Evolutionary conservation across 2,113 vertebrate species (phyloP).

Genomic region (Ammodytes marinus): DNA sequence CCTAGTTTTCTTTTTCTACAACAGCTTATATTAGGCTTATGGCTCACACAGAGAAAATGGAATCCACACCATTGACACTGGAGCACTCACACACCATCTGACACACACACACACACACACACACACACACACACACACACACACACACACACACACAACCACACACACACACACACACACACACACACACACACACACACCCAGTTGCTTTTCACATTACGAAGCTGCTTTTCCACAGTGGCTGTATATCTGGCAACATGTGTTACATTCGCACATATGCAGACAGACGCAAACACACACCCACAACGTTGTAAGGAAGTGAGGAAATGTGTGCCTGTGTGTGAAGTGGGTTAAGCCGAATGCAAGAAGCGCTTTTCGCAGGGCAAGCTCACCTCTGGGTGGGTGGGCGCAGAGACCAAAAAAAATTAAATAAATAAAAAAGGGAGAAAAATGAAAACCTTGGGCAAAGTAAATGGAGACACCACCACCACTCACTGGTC

Average conservation of each 20-base stretch:
- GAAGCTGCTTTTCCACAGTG: constrained; percentile 27
- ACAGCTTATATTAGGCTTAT: neutral
- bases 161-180: constrained; percentile 9
- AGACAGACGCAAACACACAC: constrained; percentile 41
- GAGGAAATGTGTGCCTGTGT: constrained; percentile 12
- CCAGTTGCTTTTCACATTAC: constrained; percentile 61
- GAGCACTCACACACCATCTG: constrained; percentile 16
- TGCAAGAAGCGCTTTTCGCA: constrained; percentile 13
- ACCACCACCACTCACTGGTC: constrained; percentile 29
- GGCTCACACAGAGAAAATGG: constrained; percentile 34
- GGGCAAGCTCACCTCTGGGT: constrained; percentile 52
- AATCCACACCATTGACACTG: constrained; percentile 33
- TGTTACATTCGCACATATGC: constrained; percentile 48
- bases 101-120: constrained; percentile 3
- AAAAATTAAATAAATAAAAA: neutral
- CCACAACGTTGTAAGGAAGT: constrained; percentile 22
- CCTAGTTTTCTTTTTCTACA: neutral
- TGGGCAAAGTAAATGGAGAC: constrained; percentile 36
- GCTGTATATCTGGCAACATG: constrained; percentile 40
- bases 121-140: constrained; percentile 28
- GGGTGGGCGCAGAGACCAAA: constrained; percentile 40
- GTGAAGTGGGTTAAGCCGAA: constrained; percentile 18
- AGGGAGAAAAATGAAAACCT: constrained; percentile 29
- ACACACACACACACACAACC: neutral
- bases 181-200: constrained; percentile 34